phyloP scores from a whole-genome alignment of 2,113 vertebrate genomes.

The Rhipidura dahli region DNA sequence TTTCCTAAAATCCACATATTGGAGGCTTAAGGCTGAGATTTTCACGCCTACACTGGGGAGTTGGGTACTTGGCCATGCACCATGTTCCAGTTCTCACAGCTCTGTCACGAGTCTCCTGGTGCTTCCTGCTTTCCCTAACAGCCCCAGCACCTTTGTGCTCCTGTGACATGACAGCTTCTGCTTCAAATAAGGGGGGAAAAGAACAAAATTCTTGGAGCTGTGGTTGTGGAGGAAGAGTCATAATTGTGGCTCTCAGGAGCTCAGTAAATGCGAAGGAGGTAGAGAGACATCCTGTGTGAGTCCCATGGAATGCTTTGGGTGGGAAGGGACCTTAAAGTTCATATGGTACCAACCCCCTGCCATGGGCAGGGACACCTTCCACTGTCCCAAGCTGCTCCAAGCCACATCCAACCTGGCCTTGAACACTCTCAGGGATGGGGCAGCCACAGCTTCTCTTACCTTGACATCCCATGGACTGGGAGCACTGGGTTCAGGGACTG shows the following conservation, averaged over 20 bases:
- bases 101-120: neutral
- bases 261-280: neutral
- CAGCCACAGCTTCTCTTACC: neutral
- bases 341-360: neutral
- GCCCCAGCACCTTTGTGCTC: neutral
- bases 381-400: rapidly evolving
- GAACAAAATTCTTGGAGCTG: neutral
- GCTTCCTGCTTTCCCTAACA: conserved; percentile 30
- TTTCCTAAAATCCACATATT: conserved; percentile 26
- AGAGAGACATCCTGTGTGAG: neutral
- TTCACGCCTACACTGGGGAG: neutral
- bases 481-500: neutral
- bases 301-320: neutral
- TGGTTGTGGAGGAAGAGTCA: neutral
- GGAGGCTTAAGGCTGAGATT: conserved; percentile 26
- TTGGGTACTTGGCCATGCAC: neutral
- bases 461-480: neutral
- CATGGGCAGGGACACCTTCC: neutral
- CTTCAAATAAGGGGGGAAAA: neutral
- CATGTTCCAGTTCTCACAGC: neutral
- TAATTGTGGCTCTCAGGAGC: neutral
- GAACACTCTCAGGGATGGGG: neutral
- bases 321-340: neutral
- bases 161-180: neutral
- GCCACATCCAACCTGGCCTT: rapidly evolving